Conservation (phyloP, 2,888 invertebrate species). For the Neoascia interrupta region DNA sequence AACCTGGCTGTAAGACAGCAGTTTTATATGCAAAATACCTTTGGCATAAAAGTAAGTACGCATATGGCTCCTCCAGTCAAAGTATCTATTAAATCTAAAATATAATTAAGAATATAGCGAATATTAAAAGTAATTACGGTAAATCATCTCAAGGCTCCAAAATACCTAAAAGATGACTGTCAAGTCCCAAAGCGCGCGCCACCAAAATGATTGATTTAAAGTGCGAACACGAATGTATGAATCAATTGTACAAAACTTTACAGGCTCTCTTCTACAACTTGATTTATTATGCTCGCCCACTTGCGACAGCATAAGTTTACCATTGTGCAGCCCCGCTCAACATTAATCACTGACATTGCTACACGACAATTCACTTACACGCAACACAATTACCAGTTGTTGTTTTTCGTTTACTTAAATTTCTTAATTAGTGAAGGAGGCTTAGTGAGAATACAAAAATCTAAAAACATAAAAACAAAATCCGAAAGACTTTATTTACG, state of each 20-base stretch:
- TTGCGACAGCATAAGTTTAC: neutral
- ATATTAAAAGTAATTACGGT: too few relatives aligned
- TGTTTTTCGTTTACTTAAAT: constrained; percentile 55
- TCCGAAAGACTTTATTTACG: too few relatives aligned
- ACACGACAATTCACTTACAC: constrained; percentile 68
- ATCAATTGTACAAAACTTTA: constrained; percentile 27
- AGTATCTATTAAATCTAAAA: too few relatives aligned
- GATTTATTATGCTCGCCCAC: constrained; percentile 48
- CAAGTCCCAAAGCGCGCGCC: too few relatives aligned
- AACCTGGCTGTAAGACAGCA: too few relatives aligned
- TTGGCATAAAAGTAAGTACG: too few relatives aligned
- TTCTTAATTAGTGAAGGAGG: constrained; percentile 53
- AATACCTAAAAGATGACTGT: too few relatives aligned
- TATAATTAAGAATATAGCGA: too few relatives aligned
- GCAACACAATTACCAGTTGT: constrained; percentile 54
- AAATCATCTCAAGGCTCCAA: too few relatives aligned
- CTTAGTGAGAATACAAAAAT: neutral
- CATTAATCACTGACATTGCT: constrained; percentile 69
- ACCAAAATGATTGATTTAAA: constrained; percentile 61
- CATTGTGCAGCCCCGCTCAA: neutral
- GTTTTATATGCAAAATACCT: too few relatives aligned
- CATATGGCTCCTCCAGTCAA: too few relatives aligned
- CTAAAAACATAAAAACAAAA: too few relatives aligned
- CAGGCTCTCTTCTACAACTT: constrained; percentile 52
- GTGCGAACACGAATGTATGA: constrained; percentile 38